phyloP scores from a whole-genome alignment of 2,113 vertebrate genomes.

The Xenus cinereus region DNA sequence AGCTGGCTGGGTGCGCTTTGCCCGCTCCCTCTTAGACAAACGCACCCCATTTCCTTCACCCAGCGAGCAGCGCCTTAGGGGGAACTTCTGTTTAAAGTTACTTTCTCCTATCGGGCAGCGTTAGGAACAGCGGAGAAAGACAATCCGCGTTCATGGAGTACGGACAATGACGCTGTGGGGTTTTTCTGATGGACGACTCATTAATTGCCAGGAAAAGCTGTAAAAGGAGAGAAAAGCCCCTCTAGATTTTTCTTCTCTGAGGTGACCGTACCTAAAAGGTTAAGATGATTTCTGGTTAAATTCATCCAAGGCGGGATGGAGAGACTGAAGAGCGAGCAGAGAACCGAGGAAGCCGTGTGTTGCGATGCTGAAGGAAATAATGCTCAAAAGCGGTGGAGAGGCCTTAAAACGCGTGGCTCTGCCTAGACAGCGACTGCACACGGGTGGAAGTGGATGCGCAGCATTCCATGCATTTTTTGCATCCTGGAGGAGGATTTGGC shows the following conservation, averaged over 20 bases:
- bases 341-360: not conserved
- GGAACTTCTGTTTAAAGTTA: not conserved
- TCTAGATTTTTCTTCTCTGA: not conserved
- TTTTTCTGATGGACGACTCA: not conserved
- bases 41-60: not conserved
- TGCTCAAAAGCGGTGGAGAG: not conserved
- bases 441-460: not conserved
- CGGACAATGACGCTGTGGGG: fast-evolving
- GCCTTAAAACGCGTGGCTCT: not conserved
- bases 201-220: not conserved
- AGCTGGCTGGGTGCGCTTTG: too few species aligned
- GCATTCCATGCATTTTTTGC: not conserved
- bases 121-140: not conserved
- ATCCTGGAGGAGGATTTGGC: not conserved
- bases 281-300: not conserved
- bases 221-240: not conserved
- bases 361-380: not conserved
- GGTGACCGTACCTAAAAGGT: not conserved
- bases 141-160: not conserved
- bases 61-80: not conserved
- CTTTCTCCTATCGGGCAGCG: not conserved
- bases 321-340: not conserved
- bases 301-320: not conserved
- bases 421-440: not conserved
- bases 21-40: not conserved